Evolutionary conservation across 2,888 invertebrate species (phyloP).

Genomic region (Coelogynopora nodosa): DNA sequence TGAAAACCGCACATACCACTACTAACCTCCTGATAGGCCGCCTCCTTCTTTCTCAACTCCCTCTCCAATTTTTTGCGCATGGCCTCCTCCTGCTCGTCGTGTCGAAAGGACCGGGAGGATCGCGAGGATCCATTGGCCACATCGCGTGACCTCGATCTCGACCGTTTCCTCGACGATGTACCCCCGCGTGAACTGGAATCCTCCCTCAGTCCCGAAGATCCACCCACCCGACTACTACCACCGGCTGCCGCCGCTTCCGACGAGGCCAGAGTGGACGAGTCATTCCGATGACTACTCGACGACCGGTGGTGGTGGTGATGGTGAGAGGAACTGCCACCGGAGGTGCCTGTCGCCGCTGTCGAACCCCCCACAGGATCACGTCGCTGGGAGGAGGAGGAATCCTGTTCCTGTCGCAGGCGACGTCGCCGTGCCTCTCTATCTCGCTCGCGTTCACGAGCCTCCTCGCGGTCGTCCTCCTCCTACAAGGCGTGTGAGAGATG

Average conservation of each 20-base stretch:
- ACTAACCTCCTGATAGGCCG: conserved; percentile 80
- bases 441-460: conserved; percentile 54
- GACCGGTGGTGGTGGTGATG: conserved; percentile 15
- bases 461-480: conserved; percentile 52
- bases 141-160: background rate
- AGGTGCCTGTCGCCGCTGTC: no score
- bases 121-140: background rate
- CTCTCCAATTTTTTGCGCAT: conserved; percentile 84
- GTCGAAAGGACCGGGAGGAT: background rate
- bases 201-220: background rate
- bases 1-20: background rate
- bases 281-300: background rate
- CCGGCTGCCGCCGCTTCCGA: background rate
- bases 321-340: background rate
- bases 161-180: background rate
- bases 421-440: conserved; percentile 48
- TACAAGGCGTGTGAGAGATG: background rate
- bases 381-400: background rate
- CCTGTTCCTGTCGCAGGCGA: background rate
- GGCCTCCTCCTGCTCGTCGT: conserved; percentile 81
- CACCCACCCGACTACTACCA: background rate
- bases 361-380: background rate
- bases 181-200: background rate
- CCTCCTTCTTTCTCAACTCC: conserved; percentile 86
- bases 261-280: background rate